Conservation (phyloP, 64 coral and sea anemone species). For the Porites lutea region DNA sequence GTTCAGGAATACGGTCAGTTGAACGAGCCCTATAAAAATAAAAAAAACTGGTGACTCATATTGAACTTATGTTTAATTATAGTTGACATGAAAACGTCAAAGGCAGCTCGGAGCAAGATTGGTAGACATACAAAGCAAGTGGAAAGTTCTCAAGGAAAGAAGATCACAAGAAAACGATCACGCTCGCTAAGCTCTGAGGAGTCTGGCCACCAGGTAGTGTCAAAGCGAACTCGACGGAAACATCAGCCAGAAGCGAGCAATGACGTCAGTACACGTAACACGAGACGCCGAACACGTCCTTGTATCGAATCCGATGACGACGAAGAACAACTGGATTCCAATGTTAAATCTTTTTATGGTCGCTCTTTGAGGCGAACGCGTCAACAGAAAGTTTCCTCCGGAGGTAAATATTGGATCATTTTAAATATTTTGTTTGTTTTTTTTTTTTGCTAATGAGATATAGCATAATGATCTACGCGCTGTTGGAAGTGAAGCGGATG, state of each 20-base stretch:
- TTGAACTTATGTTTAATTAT: neutral
- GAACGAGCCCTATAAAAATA: too few relatives aligned
- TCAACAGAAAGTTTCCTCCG: neutral
- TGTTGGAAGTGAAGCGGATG: too few relatives aligned
- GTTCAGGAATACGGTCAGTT: too few relatives aligned
- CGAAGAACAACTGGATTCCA: neutral
- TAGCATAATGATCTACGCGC: too few relatives aligned
- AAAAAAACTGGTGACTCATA: neutral
- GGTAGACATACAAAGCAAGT: neutral
- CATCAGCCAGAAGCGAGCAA: neutral
- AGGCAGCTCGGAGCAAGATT: neutral
- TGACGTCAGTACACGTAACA: neutral
- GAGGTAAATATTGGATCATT: neutral
- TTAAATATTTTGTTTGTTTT: too few relatives aligned
- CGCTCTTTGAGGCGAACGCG: neutral
- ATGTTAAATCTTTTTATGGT: constrained; percentile 36
- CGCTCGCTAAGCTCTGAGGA: neutral
- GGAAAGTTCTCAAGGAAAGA: neutral
- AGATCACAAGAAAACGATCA: neutral
- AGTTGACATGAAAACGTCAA: neutral
- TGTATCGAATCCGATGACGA: neutral
- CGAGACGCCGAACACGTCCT: neutral
- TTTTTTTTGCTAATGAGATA: too few relatives aligned
- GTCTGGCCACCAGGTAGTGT: neutral
- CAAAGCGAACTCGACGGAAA: neutral